Conservation (phyloP, 30 jellyfish, hydroid and myxozoan species). For the Aurelia aurita region DNA sequence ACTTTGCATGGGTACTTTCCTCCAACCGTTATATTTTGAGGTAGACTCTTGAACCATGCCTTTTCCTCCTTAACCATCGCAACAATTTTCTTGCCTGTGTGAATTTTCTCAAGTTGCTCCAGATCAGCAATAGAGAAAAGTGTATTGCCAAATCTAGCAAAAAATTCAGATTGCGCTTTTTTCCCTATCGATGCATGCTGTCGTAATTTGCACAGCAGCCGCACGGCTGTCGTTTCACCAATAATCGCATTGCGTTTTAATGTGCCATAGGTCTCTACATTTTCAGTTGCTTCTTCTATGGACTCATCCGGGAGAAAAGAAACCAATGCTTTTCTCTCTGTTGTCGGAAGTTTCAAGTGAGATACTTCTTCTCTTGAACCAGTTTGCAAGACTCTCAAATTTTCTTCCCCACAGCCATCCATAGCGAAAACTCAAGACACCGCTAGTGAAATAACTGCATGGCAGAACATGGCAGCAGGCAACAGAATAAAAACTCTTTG, state of each 20-base stretch:
- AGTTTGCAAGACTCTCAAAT: background rate
- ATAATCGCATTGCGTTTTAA: background rate
- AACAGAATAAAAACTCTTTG: too few relatives aligned
- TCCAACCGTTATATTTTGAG: too few relatives aligned
- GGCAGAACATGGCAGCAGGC: too few relatives aligned
- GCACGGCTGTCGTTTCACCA: background rate
- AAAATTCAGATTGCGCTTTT: background rate
- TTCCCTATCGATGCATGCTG: background rate
- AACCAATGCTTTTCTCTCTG: background rate
- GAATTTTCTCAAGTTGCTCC: conserved; percentile 3
- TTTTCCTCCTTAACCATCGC: background rate
- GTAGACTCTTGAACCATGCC: too few relatives aligned
- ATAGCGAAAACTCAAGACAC: background rate
- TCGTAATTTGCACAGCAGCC: conserved; percentile 1
- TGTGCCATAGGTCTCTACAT: background rate
- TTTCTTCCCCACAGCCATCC: background rate
- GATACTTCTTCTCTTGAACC: background rate
- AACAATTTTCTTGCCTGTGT: background rate
- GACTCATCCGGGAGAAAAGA: background rate
- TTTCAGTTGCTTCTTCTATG: background rate
- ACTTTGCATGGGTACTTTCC: too few relatives aligned
- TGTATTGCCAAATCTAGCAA: background rate
- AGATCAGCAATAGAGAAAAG: background rate
- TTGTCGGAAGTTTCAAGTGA: background rate
- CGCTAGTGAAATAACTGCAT: too few relatives aligned